A percentile compares a stretch with the other conserved stretches of the same genome.
Evolutionary conservation across 2,113 vertebrate species (phyloP).

Genomic region (Percopsis transmontana): DNA sequence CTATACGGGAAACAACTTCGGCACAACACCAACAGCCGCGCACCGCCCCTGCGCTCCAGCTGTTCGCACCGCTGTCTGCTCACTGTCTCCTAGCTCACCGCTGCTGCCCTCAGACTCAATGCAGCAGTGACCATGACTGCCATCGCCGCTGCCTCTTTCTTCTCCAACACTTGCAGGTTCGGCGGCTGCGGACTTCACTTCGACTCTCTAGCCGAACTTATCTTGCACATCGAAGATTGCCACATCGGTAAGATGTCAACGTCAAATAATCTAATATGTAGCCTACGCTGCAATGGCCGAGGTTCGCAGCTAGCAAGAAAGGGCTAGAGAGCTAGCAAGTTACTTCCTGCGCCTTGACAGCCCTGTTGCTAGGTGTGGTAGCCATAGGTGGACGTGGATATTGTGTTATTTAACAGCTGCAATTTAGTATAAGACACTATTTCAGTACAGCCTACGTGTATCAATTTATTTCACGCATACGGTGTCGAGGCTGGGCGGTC

Average conservation of each 20-base stretch:
- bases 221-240: slow-evolving; percentile 94
- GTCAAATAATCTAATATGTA: slow-evolving; percentile 6
- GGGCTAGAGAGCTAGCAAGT: slow-evolving; percentile 64
- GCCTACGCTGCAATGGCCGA: slow-evolving; percentile 50
- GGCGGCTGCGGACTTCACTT: slow-evolving; percentile 93
- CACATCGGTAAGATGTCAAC: slow-evolving; percentile 86
- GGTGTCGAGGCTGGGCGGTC: background rate
- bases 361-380: slow-evolving; percentile 86
- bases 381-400: background rate
- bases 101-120: slow-evolving; percentile 77
- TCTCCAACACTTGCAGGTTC: slow-evolving; percentile 93
- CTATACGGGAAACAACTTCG: too few relatives aligned
- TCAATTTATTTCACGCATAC: background rate
- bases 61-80: slow-evolving; percentile 77
- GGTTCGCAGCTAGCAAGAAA: slow-evolving; percentile 46
- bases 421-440: background rate
- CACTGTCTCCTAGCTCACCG: slow-evolving; percentile 48
- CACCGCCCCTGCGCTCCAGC: slow-evolving; percentile 77
- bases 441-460: background rate
- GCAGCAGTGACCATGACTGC: slow-evolving; percentile 89
- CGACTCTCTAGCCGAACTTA: slow-evolving; percentile 89
- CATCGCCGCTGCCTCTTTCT: slow-evolving; percentile 97
- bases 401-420: background rate
- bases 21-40: slow-evolving; percentile 28
- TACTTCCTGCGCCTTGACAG: slow-evolving; percentile 82